Conservation (phyloP, 2,113 vertebrate genomes). For the Tautogolabrus adspersus region DNA sequence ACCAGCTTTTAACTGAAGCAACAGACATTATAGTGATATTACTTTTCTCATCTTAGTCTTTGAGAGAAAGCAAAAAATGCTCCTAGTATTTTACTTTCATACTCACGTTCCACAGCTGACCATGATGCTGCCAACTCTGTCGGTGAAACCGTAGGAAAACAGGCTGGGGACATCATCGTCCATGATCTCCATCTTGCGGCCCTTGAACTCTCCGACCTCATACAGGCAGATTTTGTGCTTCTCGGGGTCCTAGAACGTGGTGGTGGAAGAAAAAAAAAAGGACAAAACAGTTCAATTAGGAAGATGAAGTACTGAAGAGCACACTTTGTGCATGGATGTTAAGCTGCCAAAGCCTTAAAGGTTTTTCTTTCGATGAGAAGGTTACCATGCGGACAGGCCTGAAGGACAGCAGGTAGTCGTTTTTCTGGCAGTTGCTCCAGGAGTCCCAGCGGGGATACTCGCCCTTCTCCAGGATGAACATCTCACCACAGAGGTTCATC, state of each 20-base stretch:
- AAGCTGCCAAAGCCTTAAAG: background rate
- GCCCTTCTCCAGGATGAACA: slow-evolving; percentile 87
- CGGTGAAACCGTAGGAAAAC: slow-evolving; percentile 83
- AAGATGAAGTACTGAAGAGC: background rate
- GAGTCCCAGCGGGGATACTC: slow-evolving; percentile 88
- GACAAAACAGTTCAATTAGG: too few species aligned
- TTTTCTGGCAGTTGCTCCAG: slow-evolving; percentile 87
- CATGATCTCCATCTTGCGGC: slow-evolving; percentile 88
- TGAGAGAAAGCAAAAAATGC: background rate
- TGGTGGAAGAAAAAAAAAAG: background rate
- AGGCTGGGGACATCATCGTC: slow-evolving; percentile 86
- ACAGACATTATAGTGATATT: too few species aligned
- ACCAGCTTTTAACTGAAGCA: too few species aligned
- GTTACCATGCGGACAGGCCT: slow-evolving; percentile 84
- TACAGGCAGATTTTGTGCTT: slow-evolving; percentile 87
- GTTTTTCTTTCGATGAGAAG: background rate
- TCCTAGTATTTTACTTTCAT: background rate
- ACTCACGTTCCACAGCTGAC: slow-evolving; percentile 85
- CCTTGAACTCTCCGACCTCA: slow-evolving; percentile 85
- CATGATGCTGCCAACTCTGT: slow-evolving; percentile 83
- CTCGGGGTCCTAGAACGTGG: slow-evolving; percentile 78
- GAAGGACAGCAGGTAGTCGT: slow-evolving; percentile 87
- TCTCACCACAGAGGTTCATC: slow-evolving; percentile 87
- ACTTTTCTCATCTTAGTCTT: background rate
- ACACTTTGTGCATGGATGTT: background rate